A percentile compares a stretch with the other conserved stretches of the same genome.
Evolutionary conservation across 2,888 invertebrate species (phyloP).

Genomic region (Acronicta leporina): DNA sequence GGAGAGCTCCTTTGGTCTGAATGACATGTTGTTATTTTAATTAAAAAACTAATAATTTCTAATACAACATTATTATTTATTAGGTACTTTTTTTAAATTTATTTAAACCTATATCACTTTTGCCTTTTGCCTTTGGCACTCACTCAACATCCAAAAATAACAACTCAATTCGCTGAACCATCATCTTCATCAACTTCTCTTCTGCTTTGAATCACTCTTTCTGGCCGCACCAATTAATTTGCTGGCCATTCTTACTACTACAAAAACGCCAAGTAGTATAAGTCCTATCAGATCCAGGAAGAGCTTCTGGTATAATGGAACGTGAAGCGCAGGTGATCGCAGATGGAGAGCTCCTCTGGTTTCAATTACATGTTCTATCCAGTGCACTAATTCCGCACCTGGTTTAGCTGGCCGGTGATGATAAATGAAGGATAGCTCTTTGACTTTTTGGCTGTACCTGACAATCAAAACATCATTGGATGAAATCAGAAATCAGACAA

Average conservation of each 20-base stretch:
- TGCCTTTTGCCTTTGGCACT: too few species aligned
- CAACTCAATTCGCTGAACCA: background rate
- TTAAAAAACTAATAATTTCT: too few species aligned
- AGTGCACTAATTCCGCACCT: slow-evolving; percentile 90
- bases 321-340: slow-evolving; percentile 65
- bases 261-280: slow-evolving; percentile 28
- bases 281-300: slow-evolving; percentile 65
- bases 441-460: slow-evolving; percentile 63
- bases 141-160: background rate
- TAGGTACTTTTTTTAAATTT: too few species aligned
- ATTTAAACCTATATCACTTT: too few species aligned
- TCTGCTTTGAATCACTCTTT: slow-evolving; percentile 20
- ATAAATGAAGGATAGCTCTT: slow-evolving; percentile 66
- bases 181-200: slow-evolving; percentile 21
- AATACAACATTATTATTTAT: too few species aligned
- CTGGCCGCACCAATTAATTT: slow-evolving; percentile 12
- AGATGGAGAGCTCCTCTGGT: slow-evolving; percentile 88
- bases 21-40: slow-evolving; percentile 91
- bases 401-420: slow-evolving; percentile 86
- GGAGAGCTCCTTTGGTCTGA: slow-evolving; percentile 87
- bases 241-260: slow-evolving; percentile 19
- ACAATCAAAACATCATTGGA: slow-evolving; percentile 14
- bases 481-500: too few species aligned
- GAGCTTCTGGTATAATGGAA: slow-evolving; percentile 74
- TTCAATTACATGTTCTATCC: slow-evolving; percentile 91